Base-by-base conservation (phyloP, 2,888 invertebrate genomes). In the Ichneumoninae sp. region DNA sequence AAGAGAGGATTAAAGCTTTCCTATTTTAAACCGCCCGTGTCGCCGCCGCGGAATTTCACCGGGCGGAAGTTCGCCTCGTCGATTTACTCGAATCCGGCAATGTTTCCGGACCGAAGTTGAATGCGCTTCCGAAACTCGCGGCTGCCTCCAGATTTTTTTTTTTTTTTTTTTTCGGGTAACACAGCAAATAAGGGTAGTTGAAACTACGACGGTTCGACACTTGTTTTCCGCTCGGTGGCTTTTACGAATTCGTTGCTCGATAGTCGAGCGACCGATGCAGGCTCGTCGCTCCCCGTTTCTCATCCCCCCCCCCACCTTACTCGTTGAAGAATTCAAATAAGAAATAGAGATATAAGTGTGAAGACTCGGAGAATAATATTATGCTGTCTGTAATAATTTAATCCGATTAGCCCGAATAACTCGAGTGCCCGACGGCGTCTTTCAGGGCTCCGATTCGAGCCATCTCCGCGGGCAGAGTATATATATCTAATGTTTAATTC, bases 351-450 rank as follows among this genome's bases (percentile, higher is more conserved):
- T 83, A 85, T 80, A 81, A 81, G 73, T 83, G 83, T 83, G 83
- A 85, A 83, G 81, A 82, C 85, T 74, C 73, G 71, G 85, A 83
- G 88, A 87, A 90, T 89, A 90, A 89, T 89, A 90, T 91, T 90
- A 89, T 89, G 87, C 88, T 86, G 87, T 82, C 87, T 87, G 89
- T 87, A 88, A 89, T 90, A 89, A 89, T 87, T 89, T 88, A 89
- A 89, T 90, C 89, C 88, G 88, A 88, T 90, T 88, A 89, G 73
- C 77, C 85, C 84, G 87, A 85, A 88, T 86, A 83, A 87, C 85
- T 86, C 87, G 83, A 88, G 81, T 87, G 87, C 74, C 79, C 83
- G 80, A 73, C 81, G 83, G 83, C 78, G 83, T 74, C 71, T 83
- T 68, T 81, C 65, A 52, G 69, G 69, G 77, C 44, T 76, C 69